A percentile compares a stretch with the other conserved stretches of the same genome.
phyloP scores from a whole-genome alignment of 2,888 invertebrate species.

The Epirrhoe alternata region DNA sequence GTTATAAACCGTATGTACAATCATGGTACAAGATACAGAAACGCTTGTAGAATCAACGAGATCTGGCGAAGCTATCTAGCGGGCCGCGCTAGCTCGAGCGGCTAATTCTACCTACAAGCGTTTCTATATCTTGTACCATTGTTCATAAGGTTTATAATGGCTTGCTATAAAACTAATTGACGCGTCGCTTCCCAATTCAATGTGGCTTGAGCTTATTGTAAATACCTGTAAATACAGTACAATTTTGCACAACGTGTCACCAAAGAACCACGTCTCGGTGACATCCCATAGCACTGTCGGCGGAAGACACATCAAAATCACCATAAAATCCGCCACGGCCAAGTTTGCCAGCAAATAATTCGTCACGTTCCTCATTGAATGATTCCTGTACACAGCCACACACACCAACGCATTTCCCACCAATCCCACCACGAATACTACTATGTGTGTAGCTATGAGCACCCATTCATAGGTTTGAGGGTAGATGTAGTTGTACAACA shows the following conservation, averaged over 20 bases:
- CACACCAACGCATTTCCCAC: conserved; percentile 95
- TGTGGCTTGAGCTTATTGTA: too few species aligned
- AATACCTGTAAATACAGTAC: conserved; percentile 97
- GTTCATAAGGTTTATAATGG: too few species aligned
- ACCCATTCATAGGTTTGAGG: conserved; percentile 91
- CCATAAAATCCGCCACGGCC: conserved; percentile 94
- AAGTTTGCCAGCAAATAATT: conserved; percentile 97
- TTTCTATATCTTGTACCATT: too few species aligned
- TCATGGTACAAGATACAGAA: too few species aligned
- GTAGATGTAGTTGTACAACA: conserved; percentile 87
- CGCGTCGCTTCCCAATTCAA: too few species aligned
- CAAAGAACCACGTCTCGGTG: conserved; percentile 97
- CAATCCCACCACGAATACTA: conserved; percentile 92
- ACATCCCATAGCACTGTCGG: conserved; percentile 96
- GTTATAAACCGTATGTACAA: too few species aligned
- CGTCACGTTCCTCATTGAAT: conserved; percentile 95
- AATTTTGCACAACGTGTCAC: conserved; percentile 92
- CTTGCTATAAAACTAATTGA: too few species aligned
- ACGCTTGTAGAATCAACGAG: too few species aligned
- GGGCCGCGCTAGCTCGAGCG: too few species aligned
- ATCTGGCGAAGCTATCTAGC: too few species aligned
- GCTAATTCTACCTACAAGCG: too few species aligned
- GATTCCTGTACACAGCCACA: conserved; percentile 93
- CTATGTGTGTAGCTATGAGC: conserved; percentile 89
- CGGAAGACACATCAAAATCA: conserved; percentile 94